These are phyloP conservation scores for Drosophila rellima DNA, from an alignment of 2,888 invertebrate genomes.

Conservation along the genomic window DNA sequence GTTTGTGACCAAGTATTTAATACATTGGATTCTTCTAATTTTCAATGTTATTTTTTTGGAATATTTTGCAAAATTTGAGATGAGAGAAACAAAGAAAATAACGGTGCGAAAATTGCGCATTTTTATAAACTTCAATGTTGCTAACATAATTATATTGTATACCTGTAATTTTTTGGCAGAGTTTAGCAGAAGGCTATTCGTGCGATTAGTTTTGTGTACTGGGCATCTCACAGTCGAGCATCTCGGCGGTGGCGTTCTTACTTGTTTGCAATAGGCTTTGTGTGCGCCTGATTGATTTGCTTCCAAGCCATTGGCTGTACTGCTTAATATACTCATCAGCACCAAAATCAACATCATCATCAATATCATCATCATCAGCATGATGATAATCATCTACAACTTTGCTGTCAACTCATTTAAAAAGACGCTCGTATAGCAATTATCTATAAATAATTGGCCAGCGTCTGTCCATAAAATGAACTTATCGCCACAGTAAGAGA, in stretches of 20 bases:
- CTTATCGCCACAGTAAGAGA: slow-evolving; percentile 4
- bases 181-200: neutral
- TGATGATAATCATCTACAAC: slow-evolving; percentile 10
- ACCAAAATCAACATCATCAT: slow-evolving; percentile 22
- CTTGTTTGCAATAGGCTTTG: slow-evolving; percentile 49
- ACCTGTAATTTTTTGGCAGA: too few species aligned
- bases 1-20: too few species aligned
- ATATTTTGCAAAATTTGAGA: too few species aligned
- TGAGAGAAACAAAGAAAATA: too few species aligned
- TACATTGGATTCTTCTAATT: too few species aligned
- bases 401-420: slow-evolving; percentile 67
- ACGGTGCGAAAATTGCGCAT: too few species aligned
- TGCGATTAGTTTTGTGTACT: neutral
- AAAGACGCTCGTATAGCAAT: slow-evolving; percentile 68
- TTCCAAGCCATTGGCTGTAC: slow-evolving; percentile 64
- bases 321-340: slow-evolving; percentile 54
- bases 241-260: neutral
- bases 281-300: slow-evolving; percentile 69
- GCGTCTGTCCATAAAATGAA: slow-evolving; percentile 49
- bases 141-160: too few species aligned
- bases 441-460: slow-evolving; percentile 74
- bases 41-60: too few species aligned
- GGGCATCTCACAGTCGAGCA: neutral
- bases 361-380: slow-evolving; percentile 9
- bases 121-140: too few species aligned